These are phyloP conservation scores for Stomatorhinus ivindoensis DNA, from an alignment of 2,113 vertebrate species.

Conservation along the genomic window DNA sequence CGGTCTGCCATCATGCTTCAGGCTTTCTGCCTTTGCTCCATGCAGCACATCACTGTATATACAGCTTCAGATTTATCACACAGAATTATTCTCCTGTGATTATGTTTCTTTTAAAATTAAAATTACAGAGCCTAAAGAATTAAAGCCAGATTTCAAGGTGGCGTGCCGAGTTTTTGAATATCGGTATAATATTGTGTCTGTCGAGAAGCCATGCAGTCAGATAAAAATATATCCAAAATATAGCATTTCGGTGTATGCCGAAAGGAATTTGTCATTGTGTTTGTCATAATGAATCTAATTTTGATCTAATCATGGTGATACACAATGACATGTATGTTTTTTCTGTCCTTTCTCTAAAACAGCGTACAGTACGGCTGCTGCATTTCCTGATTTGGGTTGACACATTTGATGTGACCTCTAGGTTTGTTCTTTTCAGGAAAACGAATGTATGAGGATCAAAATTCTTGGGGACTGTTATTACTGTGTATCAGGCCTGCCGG, in stretches of 20 bases:
- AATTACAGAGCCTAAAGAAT: background rate
- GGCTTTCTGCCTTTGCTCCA: background rate
- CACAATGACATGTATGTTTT: background rate
- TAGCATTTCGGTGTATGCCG: background rate
- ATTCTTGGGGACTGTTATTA: slow-evolving; percentile 98
- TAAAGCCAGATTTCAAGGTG: background rate
- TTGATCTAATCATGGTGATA: background rate
- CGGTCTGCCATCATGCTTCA: background rate
- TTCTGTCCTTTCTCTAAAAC: background rate
- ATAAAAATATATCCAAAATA: background rate
- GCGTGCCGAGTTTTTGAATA: background rate
- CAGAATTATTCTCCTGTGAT: background rate
- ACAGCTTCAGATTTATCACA: background rate
- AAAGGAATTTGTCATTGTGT: background rate
- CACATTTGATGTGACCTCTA: background rate
- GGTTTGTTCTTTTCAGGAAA: slow-evolving; percentile 66
- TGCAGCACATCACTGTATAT: background rate
- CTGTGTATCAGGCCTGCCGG: slow-evolving; percentile 92
- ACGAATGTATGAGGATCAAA: slow-evolving; percentile 98
- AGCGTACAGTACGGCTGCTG: background rate
- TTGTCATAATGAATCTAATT: background rate
- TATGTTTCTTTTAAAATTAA: background rate
- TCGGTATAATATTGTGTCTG: background rate
- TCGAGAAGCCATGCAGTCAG: background rate
- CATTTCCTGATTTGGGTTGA: background rate